phyloP scores from a whole-genome alignment of 2,888 invertebrate species.

The Eilema depressum region DNA sequence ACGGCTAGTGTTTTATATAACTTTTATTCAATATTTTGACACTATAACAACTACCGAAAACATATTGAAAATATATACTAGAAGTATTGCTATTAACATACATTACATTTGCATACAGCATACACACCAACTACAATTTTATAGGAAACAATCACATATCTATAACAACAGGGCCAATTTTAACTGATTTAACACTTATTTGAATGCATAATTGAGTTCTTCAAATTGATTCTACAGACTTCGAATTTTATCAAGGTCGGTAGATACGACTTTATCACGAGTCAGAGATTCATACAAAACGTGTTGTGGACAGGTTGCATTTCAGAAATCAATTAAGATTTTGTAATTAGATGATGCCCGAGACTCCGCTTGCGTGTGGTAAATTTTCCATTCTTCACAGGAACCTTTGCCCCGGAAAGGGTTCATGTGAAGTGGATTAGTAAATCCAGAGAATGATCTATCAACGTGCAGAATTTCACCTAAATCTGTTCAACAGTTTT shows the following conservation, averaged over 20 bases:
- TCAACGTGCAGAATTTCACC: too few species aligned
- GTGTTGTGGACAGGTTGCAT: neutral
- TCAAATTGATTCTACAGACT: constrained; percentile 17
- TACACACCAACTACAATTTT: neutral
- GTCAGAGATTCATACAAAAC: neutral
- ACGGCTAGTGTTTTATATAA: too few species aligned
- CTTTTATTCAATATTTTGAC: neutral
- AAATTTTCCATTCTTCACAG: too few species aligned
- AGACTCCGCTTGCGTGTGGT: too few species aligned
- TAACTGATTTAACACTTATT: constrained; percentile 20
- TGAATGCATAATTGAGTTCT: constrained; percentile 7
- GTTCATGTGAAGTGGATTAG: too few species aligned
- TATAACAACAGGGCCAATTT: neutral
- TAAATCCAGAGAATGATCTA: too few species aligned
- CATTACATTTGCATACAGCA: too few species aligned
- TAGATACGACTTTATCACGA: constrained; percentile 4
- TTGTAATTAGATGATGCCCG: too few species aligned
- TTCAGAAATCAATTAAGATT: neutral
- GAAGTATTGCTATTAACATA: neutral
- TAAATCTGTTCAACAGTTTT: too few species aligned
- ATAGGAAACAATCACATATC: neutral
- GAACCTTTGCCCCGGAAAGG: too few species aligned
- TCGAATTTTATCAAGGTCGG: constrained; percentile 17
- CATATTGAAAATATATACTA: neutral
- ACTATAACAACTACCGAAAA: neutral